Base-by-base conservation (phyloP, 2,113 vertebrate species). In the Elanus axillaris region DNA sequence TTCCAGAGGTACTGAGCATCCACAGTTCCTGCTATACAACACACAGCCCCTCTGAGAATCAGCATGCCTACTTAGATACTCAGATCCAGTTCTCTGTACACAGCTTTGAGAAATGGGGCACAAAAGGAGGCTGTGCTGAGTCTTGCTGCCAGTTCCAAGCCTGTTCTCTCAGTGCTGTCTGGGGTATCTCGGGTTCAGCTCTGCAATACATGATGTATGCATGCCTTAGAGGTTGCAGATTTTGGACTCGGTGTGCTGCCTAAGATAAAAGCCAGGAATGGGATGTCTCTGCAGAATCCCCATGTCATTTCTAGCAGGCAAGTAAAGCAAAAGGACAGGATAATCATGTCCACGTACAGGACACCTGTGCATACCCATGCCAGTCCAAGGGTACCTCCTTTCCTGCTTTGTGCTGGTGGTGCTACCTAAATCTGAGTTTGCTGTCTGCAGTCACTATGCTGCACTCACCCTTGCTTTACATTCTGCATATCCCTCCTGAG, bases 141-240 rank as follows among this genome's bases (percentile, higher is more conserved):
- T 5, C 50, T 18, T n/a, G 56, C 64, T 78, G 66, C 23, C 3
- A 1, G 13, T 16, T 52, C 68, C 38, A 34, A 63, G 31, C 13
- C 59, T 18, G 1, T 5, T 42, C 2, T 31, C 26, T 34, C 0
- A 2, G 3, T 1, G 19, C 58, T n/a, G 42, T 11, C 40, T 22
- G 7, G 4, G 52, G 10, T 26, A 7, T 7, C 8, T 16, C 2
- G 4, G 67, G 4, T 22, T 79, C 36, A 36, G 55, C 68, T 69
- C 80, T 40, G 31, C 68, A 45, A 3, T 10, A 4, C 55, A 1
- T 18, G 10, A 25, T 1, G 21, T 10, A 38, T 4, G 5, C 21
- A 1, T 3, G 62, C 36, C 58, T 36, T 32, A 40, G n/a, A 47
- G 32, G 11, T 10, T 59, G 20, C 19, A 74, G 50, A 40, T 3